phyloP scores from a whole-genome alignment of 64 coral and sea anemone genomes.

The Stichodactyla helianthus region DNA sequence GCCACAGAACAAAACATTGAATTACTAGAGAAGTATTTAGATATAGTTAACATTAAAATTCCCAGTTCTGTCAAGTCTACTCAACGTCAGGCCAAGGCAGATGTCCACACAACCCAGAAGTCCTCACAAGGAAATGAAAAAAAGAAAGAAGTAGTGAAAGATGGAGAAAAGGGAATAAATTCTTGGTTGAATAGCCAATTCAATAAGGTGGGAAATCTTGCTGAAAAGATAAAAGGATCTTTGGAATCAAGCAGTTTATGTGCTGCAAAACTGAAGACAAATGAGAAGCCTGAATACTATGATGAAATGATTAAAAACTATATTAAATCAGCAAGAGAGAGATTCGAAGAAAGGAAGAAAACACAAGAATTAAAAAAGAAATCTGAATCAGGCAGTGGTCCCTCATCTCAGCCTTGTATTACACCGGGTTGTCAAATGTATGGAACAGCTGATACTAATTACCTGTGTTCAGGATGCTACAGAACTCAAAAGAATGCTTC shows the following conservation, averaged over 20 bases:
- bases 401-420: slow-evolving; percentile 52
- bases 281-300: slow-evolving; percentile 87
- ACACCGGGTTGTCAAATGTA: slow-evolving; percentile 72
- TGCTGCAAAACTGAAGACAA: slow-evolving; percentile 59
- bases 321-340: slow-evolving; percentile 62
- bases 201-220: slow-evolving; percentile 60
- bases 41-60: slow-evolving; percentile 55
- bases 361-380: slow-evolving; percentile 22
- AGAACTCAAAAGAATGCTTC: slow-evolving; percentile 76
- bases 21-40: slow-evolving; percentile 74
- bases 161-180: slow-evolving; percentile 48
- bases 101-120: slow-evolving; percentile 21
- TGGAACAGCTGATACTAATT: slow-evolving; percentile 77
- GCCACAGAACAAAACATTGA: slow-evolving; percentile 51
- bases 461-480: slow-evolving; percentile 82
- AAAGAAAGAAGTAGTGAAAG: slow-evolving; percentile 22
- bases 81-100: background rate
- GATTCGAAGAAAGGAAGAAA: slow-evolving; percentile 86
- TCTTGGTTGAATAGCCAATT: slow-evolving; percentile 71
- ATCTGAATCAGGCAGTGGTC: slow-evolving; percentile 3
- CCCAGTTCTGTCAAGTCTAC: slow-evolving; percentile 25
- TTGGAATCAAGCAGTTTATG: slow-evolving; percentile 39
- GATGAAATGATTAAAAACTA: slow-evolving; percentile 86
- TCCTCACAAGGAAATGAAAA: background rate
- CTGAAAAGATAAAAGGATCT: slow-evolving; percentile 43